Evolutionary conservation across 2,888 invertebrate species (phyloP), one percentile per base, ranked within the genome.

Genomic region (Luffia ferchaultella): DNA sequence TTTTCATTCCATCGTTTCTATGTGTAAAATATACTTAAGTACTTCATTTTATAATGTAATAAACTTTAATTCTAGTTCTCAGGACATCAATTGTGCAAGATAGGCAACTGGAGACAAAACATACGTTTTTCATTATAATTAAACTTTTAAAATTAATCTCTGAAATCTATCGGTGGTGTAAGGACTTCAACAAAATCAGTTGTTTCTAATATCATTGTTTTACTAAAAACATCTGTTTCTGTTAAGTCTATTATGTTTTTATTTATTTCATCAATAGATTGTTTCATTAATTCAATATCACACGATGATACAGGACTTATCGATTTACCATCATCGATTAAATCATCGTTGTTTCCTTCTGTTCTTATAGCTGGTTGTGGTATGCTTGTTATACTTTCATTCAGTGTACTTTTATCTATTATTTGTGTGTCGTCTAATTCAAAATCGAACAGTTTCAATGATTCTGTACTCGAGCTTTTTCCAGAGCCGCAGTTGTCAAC

Each of bases 371-470:
- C 5, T 30, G 30, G 12, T 12, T 30, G 3, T 3, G 3, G 12
- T n/a, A n/a, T n/a, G n/a, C n/a, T n/a, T n/a, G n/a, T n/a, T n/a
- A n/a, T n/a, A 7, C 30, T 30, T 12, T 7, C 12, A 30, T 30
- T 30, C 30, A 3, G 3, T 3, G 30, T 18, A 18, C 18, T 20
- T 16, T 54, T 45, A n/a, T 64, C 63, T 46, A 82, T 62, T 2
- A 77, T 58, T 67, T 80, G 80, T 16, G 83, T 83, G 19, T 67
- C 50, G 9, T 76, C 77, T 54, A 73, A 72, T 30, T 76, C 75
- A 50, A 70, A 62, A 55, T 73, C 70, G 5, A 65, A 65, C 15
- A 45, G 44, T n/a, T 19, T n/a, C 9, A 48, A 20, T n/a, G 54
- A 42, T 16, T n/a, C 20, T 5, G 2, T 55, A 41, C 58, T 55